Percentiles rank a stretch among this genome's conserved stretches.
phyloP scores from a whole-genome alignment of 2,888 invertebrate species.

The Andrena dorsata region DNA sequence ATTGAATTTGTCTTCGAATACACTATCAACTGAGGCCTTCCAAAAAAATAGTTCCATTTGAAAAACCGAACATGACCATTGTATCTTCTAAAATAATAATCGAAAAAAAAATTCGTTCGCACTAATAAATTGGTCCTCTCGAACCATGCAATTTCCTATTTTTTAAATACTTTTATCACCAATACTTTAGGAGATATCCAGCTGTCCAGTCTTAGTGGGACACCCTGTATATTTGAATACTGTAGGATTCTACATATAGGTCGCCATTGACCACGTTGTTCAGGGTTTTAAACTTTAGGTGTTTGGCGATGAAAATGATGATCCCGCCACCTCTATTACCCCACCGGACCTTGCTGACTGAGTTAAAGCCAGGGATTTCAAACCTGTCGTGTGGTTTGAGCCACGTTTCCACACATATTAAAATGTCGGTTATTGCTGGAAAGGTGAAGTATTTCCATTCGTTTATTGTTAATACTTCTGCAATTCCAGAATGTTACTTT shows the following conservation, averaged over 20 bases:
- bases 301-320: not conserved
- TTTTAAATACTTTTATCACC: no score
- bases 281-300: not conserved
- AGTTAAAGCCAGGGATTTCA: not conserved
- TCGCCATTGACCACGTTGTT: not conserved
- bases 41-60: no score
- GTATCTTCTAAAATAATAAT: no score
- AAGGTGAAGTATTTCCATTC: not conserved
- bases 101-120: no score
- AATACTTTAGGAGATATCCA: no score
- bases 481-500: slow-evolving; percentile 7
- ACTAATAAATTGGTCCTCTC: no score
- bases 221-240: not conserved
- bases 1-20: no score
- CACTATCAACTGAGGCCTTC: no score
- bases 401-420: slow-evolving; percentile 18
- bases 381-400: not conserved
- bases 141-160: no score
- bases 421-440: slow-evolving; percentile 3
- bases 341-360: not conserved
- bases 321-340: not conserved
- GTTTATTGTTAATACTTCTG: slow-evolving; percentile 15
- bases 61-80: no score
- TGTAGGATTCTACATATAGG: not conserved
- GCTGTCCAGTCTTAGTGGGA: no score